Evolutionary conservation across 2,888 invertebrate genomes (phyloP), one percentile per base, ranked within the genome.

Genomic region (Cataglyphis livida): DNA sequence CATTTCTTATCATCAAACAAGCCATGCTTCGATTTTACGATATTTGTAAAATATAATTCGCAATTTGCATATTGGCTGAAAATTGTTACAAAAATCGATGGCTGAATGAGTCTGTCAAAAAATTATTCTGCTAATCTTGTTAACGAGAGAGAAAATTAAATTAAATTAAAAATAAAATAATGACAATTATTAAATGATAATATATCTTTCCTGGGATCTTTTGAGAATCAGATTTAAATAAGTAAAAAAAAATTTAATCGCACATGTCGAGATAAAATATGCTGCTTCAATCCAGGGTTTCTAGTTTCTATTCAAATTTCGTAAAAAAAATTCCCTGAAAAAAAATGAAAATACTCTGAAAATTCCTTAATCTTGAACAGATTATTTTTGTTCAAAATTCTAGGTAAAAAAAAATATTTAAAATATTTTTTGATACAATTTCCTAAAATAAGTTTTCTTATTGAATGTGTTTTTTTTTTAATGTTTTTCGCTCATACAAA

Each of bases 11-110:
- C 9, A 3, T 9, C 32, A 10, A 62, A 48, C 2, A 9, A 44
- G 18, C 1, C n/a, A 10, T 1, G 21, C n/a, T 54, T 51, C 12
- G 1, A 70, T 21, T 59, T 7, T 21, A 7, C 28, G n/a, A 41
- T n/a, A 25, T 44, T 9, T 44, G 28, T 18, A 10, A 83, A 87
- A 81, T 41, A 28, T 59, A 62, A 57, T 48, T 38, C 10, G 57
- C 21, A 65, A 85, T 87, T 87, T 88, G 78, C 87, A 88, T 85
- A 85, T 10, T 64, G 48, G 78, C 61, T 71, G 25, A 38, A 1
- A 12, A 12, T 28, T 21, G 41, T 38, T 82, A 84, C 81, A 84
- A 76, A 88, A 88, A 88, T 83, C 84, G 81, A 83, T 83, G 35
- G 15, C 15, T 18, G 48, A 25, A 48, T 18, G 41, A 79, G 35